These are phyloP conservation scores for Actinia equina DNA, from an alignment of 64 coral and sea anemone species.

Conservation along the genomic window DNA sequence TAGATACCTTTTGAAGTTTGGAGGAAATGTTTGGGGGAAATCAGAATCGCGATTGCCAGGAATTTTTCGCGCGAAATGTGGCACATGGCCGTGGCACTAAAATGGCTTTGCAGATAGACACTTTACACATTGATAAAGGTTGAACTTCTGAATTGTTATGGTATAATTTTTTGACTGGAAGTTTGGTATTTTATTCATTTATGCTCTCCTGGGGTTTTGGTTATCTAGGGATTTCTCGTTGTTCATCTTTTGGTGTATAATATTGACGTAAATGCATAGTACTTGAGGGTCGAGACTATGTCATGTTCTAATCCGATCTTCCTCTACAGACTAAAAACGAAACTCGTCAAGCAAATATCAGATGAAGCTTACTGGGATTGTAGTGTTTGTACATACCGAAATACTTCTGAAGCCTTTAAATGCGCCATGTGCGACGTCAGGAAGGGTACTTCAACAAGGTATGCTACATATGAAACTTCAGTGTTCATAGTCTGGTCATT, in stretches of 20 bases:
- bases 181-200: background rate
- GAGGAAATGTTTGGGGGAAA: background rate
- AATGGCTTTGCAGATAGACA: conserved; percentile 5
- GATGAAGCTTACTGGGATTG: conserved; percentile 97
- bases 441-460: conserved; percentile 97
- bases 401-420: conserved; percentile 94
- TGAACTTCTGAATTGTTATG: background rate
- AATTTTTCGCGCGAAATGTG: conserved; percentile 34
- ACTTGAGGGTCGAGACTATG: background rate
- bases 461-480: background rate
- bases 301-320: conserved; percentile 6
- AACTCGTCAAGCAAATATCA: conserved; percentile 67
- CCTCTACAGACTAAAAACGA: conserved; percentile 29
- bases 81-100: conserved; percentile 6
- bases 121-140: background rate
- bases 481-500: background rate
- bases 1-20: background rate
- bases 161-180: background rate
- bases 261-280: background rate
- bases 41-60: background rate
- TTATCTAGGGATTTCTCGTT: background rate
- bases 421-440: conserved; percentile 97
- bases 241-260: background rate
- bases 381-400: conserved; percentile 97
- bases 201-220: background rate